Conservation (phyloP, 2,113 vertebrate genomes). For the Sapajus apella region DNA sequence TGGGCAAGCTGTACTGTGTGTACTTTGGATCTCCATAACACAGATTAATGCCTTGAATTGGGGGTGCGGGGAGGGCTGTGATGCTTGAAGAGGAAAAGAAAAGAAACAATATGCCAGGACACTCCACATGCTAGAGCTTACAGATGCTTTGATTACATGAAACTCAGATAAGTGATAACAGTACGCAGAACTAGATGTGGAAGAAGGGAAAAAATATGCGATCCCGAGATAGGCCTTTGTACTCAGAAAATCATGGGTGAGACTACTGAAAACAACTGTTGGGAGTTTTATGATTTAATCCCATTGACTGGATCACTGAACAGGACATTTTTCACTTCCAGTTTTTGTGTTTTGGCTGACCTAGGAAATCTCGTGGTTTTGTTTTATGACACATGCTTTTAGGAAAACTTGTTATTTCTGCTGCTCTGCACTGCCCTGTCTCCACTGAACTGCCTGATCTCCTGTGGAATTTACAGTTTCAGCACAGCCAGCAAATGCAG, state of each 20-base stretch:
- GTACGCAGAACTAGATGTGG: not conserved
- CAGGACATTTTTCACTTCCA: constrained; percentile 22
- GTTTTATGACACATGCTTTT: constrained; percentile 5
- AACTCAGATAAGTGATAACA: not conserved
- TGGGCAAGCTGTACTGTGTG: not conserved
- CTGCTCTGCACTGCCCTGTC: not conserved
- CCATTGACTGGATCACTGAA: not conserved
- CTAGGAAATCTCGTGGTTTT: constrained; percentile 31
- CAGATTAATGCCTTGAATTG: not conserved
- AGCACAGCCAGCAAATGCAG: not conserved
- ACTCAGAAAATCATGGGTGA: not conserved
- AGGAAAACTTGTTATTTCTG: constrained; percentile 48
- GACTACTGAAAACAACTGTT: not conserved
- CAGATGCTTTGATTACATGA: not conserved
- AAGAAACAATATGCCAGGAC: not conserved
- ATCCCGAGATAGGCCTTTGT: not conserved
- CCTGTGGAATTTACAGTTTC: not conserved
- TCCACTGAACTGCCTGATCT: not conserved
- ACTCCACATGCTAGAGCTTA: not conserved
- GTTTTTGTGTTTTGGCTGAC: not conserved
- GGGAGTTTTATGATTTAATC: constrained; percentile 45
- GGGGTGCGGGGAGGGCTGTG: rapidly evolving
- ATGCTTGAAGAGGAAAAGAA: not conserved
- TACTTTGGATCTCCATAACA: not conserved
- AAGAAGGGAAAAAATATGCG: not conserved